Evolutionary conservation across 2,888 invertebrate genomes (phyloP).

Genomic region (Acleris literana): DNA sequence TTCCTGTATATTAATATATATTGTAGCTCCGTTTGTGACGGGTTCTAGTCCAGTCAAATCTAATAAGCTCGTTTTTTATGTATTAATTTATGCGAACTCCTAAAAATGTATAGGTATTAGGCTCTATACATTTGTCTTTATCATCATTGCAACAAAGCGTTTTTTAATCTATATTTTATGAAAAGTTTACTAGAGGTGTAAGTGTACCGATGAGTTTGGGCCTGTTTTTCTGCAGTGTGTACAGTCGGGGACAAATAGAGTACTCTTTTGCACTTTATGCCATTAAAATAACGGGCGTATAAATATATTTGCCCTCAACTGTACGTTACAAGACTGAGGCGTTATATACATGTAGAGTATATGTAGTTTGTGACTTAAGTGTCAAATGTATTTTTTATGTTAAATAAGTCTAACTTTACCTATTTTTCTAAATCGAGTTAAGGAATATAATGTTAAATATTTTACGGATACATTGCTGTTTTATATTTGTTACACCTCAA

Average conservation of each 20-base stretch:
- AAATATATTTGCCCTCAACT: too few relatives aligned
- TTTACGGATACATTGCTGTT: constrained; percentile 6
- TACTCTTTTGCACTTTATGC: too few relatives aligned
- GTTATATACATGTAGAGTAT: constrained; percentile 47
- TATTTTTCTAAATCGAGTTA: constrained; percentile 29
- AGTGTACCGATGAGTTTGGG: constrained; percentile 34
- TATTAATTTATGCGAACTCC: too few relatives aligned
- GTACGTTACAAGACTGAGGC: constrained; percentile 58
- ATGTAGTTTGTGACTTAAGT: constrained; percentile 7
- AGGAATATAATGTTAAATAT: constrained; percentile 27
- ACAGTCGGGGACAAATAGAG: too few relatives aligned
- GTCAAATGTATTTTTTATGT: constrained; percentile 37
- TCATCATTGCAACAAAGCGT: constrained; percentile 14
- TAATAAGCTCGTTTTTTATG: too few relatives aligned
- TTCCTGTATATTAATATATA: too few relatives aligned
- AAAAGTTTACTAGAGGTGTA: constrained; percentile 8
- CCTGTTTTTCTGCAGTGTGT: constrained; percentile 1
- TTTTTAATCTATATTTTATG: constrained; percentile 18
- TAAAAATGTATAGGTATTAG: too few relatives aligned
- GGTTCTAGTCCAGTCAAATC: too few relatives aligned
- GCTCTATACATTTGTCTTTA: neutral
- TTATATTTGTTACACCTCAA: neutral
- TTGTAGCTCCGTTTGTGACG: too few relatives aligned
- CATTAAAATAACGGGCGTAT: too few relatives aligned
- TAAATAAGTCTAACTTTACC: constrained; percentile 31